phyloP scores from a whole-genome alignment of 2,113 vertebrate genomes.

The Poeciliopsis turrubarensis region DNA sequence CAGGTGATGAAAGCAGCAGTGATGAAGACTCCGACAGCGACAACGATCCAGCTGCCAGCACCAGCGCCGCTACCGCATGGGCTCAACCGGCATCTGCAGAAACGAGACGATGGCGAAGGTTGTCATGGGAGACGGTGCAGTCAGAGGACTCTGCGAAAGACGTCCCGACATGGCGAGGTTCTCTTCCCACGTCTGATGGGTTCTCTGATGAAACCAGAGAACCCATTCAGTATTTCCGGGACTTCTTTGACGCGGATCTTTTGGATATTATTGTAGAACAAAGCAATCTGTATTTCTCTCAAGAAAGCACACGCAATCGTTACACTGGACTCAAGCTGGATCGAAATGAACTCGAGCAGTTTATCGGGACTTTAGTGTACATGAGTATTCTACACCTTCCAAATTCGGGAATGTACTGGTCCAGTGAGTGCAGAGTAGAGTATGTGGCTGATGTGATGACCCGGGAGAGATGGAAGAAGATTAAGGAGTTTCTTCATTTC shows the following conservation, averaged over 20 bases:
- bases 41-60: neutral
- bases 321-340: neutral
- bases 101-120: neutral
- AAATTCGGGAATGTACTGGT: neutral
- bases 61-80: neutral
- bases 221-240: neutral
- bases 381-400: neutral
- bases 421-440: neutral
- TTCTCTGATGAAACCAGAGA: neutral
- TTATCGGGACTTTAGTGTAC: neutral
- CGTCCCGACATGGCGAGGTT: neutral
- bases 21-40: neutral
- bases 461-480: neutral
- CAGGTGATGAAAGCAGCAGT: neutral
- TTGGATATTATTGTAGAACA: neutral
- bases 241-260: neutral
- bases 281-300: neutral
- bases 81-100: neutral
- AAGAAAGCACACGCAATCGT: neutral
- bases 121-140: neutral
- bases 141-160: neutral
- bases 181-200: neutral
- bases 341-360: neutral
- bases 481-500: neutral
- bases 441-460: neutral